A percentile compares a stretch with the other conserved stretches of the same genome.
phyloP scores from a whole-genome alignment of 2,113 vertebrate species.

The Regulus satrapa region DNA sequence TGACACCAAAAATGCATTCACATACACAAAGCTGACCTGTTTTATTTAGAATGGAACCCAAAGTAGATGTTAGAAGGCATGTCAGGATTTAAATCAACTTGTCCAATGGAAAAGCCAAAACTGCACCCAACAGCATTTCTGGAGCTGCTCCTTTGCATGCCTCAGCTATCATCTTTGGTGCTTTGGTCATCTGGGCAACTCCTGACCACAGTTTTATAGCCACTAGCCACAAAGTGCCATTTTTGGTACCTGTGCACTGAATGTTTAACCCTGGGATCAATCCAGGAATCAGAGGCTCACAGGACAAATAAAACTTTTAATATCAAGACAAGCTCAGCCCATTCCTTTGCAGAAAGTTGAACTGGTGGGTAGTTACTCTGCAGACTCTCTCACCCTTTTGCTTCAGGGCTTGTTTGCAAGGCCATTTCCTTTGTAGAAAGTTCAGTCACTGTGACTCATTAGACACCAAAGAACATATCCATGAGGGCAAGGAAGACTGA shows the following conservation, averaged over 20 bases:
- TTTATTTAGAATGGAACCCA: neutral
- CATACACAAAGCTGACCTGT: neutral
- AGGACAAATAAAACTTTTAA: neutral
- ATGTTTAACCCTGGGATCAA: neutral
- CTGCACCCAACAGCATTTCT: neutral
- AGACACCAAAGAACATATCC: neutral
- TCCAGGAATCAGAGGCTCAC: neutral
- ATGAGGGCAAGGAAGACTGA: neutral
- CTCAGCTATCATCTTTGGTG: neutral
- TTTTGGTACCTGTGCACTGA: neutral
- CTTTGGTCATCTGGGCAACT: neutral
- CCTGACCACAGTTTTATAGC: neutral
- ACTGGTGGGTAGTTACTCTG: neutral
- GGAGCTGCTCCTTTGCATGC: neutral
- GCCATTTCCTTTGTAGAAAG: slow-evolving; percentile 22
- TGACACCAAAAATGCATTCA: neutral
- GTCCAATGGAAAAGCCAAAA: neutral
- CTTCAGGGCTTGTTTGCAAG: neutral
- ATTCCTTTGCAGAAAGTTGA: neutral
- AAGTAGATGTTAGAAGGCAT: neutral
- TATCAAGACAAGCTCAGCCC: neutral
- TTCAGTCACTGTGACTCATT: slow-evolving; percentile 21
- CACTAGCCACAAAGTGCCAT: neutral
- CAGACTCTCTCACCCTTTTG: neutral
- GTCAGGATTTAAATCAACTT: neutral